Percentiles rank a stretch among this genome's conserved stretches.
Conservation (phyloP, 2,113 vertebrate genomes). For the Todiramphus saurophagus region DNA sequence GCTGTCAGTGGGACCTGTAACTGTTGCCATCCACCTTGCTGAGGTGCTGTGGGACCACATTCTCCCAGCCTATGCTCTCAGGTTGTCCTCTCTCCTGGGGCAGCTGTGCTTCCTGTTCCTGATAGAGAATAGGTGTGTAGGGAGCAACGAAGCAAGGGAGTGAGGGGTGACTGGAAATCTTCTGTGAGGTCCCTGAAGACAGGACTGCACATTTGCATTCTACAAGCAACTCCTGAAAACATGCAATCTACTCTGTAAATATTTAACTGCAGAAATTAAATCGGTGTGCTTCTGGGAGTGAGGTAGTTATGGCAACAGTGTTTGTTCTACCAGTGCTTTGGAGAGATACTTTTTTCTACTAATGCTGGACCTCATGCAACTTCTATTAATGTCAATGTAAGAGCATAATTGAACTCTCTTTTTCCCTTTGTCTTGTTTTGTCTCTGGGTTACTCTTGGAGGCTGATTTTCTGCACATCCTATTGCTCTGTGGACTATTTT, state of each 20-base stretch:
- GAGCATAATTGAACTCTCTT: background rate
- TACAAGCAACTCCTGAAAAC: background rate
- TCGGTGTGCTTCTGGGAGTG: background rate
- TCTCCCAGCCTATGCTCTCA: background rate
- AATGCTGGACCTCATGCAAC: background rate
- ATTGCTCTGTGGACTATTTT: background rate
- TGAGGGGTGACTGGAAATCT: background rate
- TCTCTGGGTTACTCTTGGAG: background rate
- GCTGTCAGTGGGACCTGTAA: background rate
- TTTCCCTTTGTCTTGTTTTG: background rate
- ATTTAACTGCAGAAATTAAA: constrained; percentile 8
- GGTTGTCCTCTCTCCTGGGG: background rate
- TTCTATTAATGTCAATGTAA: background rate
- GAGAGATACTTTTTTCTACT: background rate
- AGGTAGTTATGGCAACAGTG: background rate
- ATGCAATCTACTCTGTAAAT: background rate
- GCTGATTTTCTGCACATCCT: background rate
- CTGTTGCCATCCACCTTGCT: background rate
- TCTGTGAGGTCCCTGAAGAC: background rate
- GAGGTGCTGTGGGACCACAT: background rate
- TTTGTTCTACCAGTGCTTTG: background rate
- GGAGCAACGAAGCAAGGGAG: background rate
- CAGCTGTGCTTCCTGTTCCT: background rate
- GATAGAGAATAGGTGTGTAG: background rate
- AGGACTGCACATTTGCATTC: background rate